Evolutionary conservation across 2,113 vertebrate species (phyloP).

Genomic region (Oryzias curvinotus): DNA sequence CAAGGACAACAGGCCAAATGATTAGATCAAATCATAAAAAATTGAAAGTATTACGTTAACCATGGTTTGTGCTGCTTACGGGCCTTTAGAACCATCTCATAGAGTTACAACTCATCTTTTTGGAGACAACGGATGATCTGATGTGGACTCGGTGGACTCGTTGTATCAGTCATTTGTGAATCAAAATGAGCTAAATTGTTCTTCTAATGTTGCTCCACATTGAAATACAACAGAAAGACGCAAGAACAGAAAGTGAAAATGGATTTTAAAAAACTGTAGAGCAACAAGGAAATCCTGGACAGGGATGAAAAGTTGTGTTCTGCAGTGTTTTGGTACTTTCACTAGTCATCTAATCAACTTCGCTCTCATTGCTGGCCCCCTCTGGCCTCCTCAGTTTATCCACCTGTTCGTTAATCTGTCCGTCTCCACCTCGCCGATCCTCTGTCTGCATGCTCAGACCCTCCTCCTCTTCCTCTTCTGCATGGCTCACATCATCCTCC

Average conservation of each 20-base stretch:
- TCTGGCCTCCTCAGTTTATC: constrained; percentile 93
- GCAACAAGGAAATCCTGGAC: constrained; percentile 29
- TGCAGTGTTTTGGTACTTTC: constrained; percentile 37
- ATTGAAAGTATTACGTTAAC: constrained; percentile 44
- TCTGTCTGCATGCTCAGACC: constrained; percentile 86
- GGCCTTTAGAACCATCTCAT: constrained; percentile 26
- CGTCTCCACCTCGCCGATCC: constrained; percentile 91
- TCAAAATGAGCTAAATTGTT: constrained; percentile 9
- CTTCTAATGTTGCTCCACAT: constrained; percentile 34
- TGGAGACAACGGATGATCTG: constrained; percentile 3
- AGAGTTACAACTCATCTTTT: constrained; percentile 44
- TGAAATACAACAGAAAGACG: constrained; percentile 31
- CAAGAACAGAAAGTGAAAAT: constrained; percentile 20
- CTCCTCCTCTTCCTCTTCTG: constrained; percentile 83
- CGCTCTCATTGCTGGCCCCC: constrained; percentile 92
- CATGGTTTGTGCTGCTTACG: constrained; percentile 18
- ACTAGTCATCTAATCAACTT: constrained; percentile 83
- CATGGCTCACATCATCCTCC: constrained; percentile 73
- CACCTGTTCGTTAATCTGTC: constrained; percentile 96
- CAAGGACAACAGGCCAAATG: constrained; percentile 34
- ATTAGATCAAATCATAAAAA: constrained; percentile 49
- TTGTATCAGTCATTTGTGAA: constrained; percentile 40
- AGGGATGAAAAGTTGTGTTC: constrained; percentile 34
- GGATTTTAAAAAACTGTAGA: constrained; percentile 17
- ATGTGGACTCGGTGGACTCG: too few species aligned